Conservation (phyloP, 2,113 vertebrate genomes). For the Neolamprologus ventralis region DNA sequence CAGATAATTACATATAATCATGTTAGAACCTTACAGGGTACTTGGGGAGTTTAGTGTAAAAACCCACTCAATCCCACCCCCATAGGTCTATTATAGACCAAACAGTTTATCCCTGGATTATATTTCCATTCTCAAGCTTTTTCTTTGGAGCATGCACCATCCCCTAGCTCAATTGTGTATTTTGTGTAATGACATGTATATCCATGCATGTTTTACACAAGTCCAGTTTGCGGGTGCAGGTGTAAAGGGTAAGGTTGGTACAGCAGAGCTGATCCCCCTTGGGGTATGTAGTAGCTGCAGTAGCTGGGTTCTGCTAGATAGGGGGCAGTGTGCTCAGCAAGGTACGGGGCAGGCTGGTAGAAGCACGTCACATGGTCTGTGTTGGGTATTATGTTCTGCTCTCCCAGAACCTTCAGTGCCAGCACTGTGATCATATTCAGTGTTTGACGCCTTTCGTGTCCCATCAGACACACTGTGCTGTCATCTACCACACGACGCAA, state of each 20-base stretch:
- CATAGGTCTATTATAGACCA: constrained; percentile 59
- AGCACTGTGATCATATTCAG: constrained; percentile 93
- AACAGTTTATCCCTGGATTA: constrained; percentile 53
- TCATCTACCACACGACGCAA: constrained; percentile 84
- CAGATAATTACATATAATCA: constrained; percentile 59
- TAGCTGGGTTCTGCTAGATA: constrained; percentile 83
- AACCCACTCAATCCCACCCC: constrained; percentile 42
- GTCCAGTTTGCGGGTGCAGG: constrained; percentile 76
- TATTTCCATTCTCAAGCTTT: constrained; percentile 30
- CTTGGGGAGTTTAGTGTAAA: constrained; percentile 34
- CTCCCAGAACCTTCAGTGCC: constrained; percentile 89
- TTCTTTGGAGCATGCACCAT: constrained; percentile 2
- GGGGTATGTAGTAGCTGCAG: constrained; percentile 83
- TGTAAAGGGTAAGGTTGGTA: constrained; percentile 81
- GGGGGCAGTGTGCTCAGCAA: constrained; percentile 79
- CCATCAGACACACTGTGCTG: constrained; percentile 96
- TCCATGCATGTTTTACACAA: constrained; percentile 67
- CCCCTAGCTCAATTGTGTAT: background rate
- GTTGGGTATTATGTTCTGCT: constrained; percentile 90
- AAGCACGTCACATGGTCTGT: constrained; percentile 88
- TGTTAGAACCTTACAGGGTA: constrained; percentile 45
- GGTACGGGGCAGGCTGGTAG: constrained; percentile 90
- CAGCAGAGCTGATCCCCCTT: constrained; percentile 77
- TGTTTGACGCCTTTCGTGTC: constrained; percentile 83
- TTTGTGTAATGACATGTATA: background rate